Percentiles rank a stretch among this genome's conserved stretches.
These are phyloP conservation scores for Spheniscus humboldti DNA, from an alignment of 2,797 vertebrate genomes.

Conservation along the genomic window DNA sequence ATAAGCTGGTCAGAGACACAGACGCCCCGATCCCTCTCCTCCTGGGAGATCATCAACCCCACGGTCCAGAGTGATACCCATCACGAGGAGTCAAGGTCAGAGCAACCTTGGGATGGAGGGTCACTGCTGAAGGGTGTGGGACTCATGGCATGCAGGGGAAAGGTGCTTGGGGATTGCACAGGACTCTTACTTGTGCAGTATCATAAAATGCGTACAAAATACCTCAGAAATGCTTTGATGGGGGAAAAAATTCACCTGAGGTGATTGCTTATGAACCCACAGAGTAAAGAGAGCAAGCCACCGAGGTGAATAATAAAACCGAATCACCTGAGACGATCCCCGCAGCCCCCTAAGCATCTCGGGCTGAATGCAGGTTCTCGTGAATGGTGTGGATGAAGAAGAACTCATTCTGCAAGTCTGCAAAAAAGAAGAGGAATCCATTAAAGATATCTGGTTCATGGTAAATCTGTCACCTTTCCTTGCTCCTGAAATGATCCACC, in stretches of 20 bases:
- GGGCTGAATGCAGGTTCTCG: neutral
- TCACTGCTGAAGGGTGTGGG: neutral
- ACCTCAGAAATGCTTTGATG: neutral
- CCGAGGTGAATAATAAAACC: accelerated
- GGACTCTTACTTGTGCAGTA: too few species aligned
- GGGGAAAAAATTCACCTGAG: neutral
- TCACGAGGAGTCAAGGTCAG: neutral
- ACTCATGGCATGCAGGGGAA: neutral
- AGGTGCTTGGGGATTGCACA: too few species aligned
- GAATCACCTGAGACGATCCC: neutral
- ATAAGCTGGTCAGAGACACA: neutral
- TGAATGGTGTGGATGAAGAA: neutral
- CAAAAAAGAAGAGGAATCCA: neutral
- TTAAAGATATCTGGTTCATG: neutral
- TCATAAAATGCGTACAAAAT: neutral
- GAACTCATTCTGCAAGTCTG: neutral
- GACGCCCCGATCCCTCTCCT: neutral
- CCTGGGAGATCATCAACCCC: neutral
- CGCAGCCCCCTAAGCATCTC: neutral
- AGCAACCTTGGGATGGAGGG: neutral
- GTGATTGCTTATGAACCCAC: neutral
- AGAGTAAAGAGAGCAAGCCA: neutral
- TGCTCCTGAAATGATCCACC: neutral
- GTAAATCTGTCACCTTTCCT: neutral
- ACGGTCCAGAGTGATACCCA: too few species aligned